These are phyloP conservation scores for Ctenomys sociabilis DNA, from an alignment of 2,113 vertebrate species.

Conservation along the genomic window DNA sequence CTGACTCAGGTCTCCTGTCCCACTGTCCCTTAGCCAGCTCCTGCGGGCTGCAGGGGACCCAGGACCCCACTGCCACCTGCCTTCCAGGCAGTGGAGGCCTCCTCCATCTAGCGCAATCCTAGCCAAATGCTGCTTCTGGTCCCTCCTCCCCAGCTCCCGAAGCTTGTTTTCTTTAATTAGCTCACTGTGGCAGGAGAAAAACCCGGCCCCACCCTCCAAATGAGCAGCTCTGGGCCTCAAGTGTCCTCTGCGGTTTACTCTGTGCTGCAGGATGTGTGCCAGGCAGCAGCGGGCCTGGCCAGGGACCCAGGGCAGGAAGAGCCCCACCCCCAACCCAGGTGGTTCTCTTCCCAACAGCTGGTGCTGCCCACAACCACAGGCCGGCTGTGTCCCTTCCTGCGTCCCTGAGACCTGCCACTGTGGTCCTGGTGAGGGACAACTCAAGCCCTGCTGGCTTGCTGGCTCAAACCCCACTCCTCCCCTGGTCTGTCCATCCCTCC, in stretches of 20 bases:
- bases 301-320: background rate
- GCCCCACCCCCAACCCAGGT: background rate
- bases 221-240: conserved; percentile 77
- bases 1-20: background rate
- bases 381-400: conserved; percentile 55
- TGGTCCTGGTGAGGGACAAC: background rate
- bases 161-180: conserved; percentile 82
- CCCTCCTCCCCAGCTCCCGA: conserved; percentile 44
- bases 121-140: conserved; percentile 12
- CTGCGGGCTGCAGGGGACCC: accelerated
- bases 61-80: conserved; percentile 31
- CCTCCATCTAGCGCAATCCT: background rate
- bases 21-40: background rate
- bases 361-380: conserved; percentile 47
- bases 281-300: conserved; percentile 53
- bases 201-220: conserved; percentile 76
- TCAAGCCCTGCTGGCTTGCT: conserved; percentile 44
- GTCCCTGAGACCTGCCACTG: conserved; percentile 59
- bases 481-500: background rate
- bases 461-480: background rate
- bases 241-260: conserved; percentile 79
- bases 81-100: background rate
- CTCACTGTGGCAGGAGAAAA: conserved; percentile 79
- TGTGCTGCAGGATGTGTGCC: conserved; percentile 67
- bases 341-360: conserved; percentile 59